A percentile compares a stretch with the other conserved stretches of the same genome.
phyloP scores from a whole-genome alignment of 2,113 vertebrate genomes.

The Anoplopoma fimbria region DNA sequence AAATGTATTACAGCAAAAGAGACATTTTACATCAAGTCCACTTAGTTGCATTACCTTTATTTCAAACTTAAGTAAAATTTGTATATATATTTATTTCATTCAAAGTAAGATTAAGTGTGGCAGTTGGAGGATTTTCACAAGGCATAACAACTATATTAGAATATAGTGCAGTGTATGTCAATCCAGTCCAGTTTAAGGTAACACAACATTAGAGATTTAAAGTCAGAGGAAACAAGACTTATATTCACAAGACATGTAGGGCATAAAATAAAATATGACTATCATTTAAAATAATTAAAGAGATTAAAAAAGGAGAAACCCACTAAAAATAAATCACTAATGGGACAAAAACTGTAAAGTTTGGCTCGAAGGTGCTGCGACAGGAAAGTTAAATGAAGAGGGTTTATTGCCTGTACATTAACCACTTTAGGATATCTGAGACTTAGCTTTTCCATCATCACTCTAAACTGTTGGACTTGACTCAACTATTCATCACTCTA shows the following conservation, averaged over 20 bases:
- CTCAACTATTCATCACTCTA: neutral
- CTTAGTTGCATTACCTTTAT: too few species aligned
- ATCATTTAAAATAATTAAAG: neutral
- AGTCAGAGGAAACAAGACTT: neutral
- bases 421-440: neutral
- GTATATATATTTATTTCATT: too few species aligned
- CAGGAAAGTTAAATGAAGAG: neutral
- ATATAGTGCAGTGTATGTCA: too few species aligned
- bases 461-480: neutral
- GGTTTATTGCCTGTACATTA: neutral
- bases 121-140: too few species aligned
- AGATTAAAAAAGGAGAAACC: rapidly evolving
- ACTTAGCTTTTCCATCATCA: neutral
- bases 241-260: neutral
- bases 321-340: neutral
- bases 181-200: neutral
- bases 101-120: too few species aligned
- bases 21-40: too few species aligned
- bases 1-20: too few species aligned
- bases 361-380: neutral
- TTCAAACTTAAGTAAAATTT: too few species aligned
- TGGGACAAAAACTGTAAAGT: neutral
- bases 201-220: neutral
- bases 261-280: neutral
- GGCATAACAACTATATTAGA: too few species aligned